Conservation (phyloP, 1,140 invertebrate genomes). For the Drosophila subpulchrella region DNA sequence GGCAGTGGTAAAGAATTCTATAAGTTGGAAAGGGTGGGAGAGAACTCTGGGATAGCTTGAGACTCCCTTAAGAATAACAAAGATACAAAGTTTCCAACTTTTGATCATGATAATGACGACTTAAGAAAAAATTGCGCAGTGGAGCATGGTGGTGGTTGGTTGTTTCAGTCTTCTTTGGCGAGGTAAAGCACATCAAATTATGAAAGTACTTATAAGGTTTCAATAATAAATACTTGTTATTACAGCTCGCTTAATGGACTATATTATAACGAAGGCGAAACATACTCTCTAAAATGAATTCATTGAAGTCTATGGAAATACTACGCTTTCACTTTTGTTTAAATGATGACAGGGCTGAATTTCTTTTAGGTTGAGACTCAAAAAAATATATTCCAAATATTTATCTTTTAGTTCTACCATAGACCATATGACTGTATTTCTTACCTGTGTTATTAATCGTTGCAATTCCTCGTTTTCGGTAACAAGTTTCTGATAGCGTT, state of each 20-base stretch:
- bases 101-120: neutral
- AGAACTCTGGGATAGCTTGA: conserved; percentile 85
- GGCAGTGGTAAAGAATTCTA: conserved; percentile 87
- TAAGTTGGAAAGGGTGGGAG: conserved; percentile 87
- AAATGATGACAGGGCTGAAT: neutral
- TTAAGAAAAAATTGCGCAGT: neutral
- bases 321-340: neutral
- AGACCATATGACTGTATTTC: no score
- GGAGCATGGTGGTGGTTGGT: conserved; percentile 1
- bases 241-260: conserved; percentile 8
- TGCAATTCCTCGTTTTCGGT: conserved; percentile 98
- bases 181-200: neutral
- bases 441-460: conserved; percentile 95
- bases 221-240: neutral
- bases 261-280: neutral
- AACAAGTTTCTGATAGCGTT: conserved; percentile 96
- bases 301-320: neutral
- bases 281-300: neutral
- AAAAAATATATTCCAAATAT: neutral
- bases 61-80: neutral
- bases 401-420: no score
- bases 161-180: neutral
- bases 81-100: conserved; percentile 1
- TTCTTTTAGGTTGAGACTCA: neutral
- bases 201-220: neutral